phyloP scores from a whole-genome alignment of 2,113 vertebrate species.

The Carollia perspicillata region DNA sequence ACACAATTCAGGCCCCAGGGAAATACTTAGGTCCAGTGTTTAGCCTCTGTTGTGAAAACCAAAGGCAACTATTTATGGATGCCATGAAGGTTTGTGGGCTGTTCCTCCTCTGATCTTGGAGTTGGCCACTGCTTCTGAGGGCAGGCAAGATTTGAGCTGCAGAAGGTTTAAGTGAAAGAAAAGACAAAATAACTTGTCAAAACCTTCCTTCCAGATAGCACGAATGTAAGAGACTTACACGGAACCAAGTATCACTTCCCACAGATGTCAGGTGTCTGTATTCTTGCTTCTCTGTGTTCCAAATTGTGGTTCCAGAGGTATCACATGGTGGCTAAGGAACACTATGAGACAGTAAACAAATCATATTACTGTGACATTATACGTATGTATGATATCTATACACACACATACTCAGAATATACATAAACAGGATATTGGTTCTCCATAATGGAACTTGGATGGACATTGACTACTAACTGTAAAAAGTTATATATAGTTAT shows the following conservation, averaged over 20 bases:
- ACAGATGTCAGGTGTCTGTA: fast-evolving
- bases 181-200: background rate
- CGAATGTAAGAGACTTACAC: background rate
- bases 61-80: background rate
- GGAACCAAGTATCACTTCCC: background rate
- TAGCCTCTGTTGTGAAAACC: background rate
- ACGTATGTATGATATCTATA: background rate
- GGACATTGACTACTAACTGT: background rate
- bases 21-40: background rate
- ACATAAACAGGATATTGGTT: background rate
- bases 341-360: background rate
- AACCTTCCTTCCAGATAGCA: background rate
- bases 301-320: background rate
- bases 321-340: background rate
- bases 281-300: background rate
- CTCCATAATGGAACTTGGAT: background rate
- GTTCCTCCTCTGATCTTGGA: background rate
- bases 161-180: background rate
- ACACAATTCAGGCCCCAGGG: background rate
- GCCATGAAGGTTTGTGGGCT: background rate
- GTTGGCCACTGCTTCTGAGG: background rate
- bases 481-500: background rate
- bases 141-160: background rate
- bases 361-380: background rate
- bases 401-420: background rate